Evolutionary conservation across 1,140 invertebrate genomes (phyloP), one percentile per base, ranked within the genome.

Genomic region (Sycobia sp.): DNA sequence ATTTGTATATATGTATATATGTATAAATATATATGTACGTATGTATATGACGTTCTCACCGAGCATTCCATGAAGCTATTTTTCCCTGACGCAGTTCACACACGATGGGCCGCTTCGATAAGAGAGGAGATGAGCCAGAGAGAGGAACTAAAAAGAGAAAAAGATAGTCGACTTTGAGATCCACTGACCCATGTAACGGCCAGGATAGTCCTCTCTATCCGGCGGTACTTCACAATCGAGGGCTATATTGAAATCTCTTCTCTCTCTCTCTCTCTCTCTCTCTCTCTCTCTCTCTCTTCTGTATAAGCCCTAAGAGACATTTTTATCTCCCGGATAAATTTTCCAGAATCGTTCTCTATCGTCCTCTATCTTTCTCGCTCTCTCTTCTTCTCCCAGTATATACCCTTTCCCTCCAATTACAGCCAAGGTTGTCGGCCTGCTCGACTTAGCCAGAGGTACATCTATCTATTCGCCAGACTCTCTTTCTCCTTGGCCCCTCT

Each of bases 271-370:
- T 22, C 32, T 29, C 46, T 67, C 67, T 39, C 18, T 4, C n/a
- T 44, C 29, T 38, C 38, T 18, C 18, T 29, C 9, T 57, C 13
- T 38, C 49, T 27, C 14, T 41, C 46, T 69, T 66, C 69, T 75
- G 71, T 76, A 79, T 77, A 77, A 76, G 77, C 74, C 77, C 74
- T 66, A 72, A 72, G 67, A 72, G 76, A 77, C 73, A 75, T 75
- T 77, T 77, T 78, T 78, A 78, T 79, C 73, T 62, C 65, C 64
- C 67, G 69, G 75, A 79, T 79, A 78, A 78, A 78, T 79, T 79
- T 68, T 70, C 69, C 64, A 50, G 46, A 62, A 61, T 66, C 62
- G 51, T 14, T 32, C 44, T 62, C 47, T 38, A 36, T 59, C 59
- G 38, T 44, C 14, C 11, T 27, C 39, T 59, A 43, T 38, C 57